Conservation (phyloP, 2,113 vertebrate genomes). For the Zonotrichia leucophrys region DNA sequence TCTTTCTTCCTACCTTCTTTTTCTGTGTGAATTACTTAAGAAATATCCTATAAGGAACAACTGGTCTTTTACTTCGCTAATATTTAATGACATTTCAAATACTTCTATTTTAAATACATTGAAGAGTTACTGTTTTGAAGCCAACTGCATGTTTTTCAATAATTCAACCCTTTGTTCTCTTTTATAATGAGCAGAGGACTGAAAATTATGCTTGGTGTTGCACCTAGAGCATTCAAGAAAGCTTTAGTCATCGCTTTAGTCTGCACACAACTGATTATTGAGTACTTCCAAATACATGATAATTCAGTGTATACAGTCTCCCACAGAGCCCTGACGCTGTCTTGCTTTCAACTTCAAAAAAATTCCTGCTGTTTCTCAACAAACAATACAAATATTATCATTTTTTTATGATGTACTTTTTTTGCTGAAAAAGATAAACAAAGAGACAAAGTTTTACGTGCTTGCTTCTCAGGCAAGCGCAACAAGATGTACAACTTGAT, state of each 20-base stretch:
- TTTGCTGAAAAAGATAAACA: neutral
- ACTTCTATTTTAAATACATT: neutral
- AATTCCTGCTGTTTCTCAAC: constrained; percentile 25
- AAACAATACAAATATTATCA: constrained; percentile 27
- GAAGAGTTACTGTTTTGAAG: neutral
- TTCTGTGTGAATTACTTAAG: neutral
- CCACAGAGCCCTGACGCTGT: constrained; percentile 18
- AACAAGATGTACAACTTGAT: neutral
- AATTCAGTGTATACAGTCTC: constrained; percentile 11
- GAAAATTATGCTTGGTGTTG: neutral
- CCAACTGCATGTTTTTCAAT: neutral
- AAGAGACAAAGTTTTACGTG: neutral
- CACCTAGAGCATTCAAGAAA: constrained; percentile 3
- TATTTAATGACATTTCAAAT: constrained; percentile 5
- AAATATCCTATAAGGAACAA: neutral
- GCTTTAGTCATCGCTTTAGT: neutral
- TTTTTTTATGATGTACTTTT: constrained; percentile 24
- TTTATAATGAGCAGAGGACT: neutral
- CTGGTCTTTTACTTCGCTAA: neutral
- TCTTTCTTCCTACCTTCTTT: neutral
- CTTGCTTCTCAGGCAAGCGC: neutral
- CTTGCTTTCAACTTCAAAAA: constrained; percentile 40
- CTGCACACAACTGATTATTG: constrained; percentile 4
- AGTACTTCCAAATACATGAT: constrained; percentile 45
- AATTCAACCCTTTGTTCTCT: neutral